Evolutionary conservation across 2,797 vertebrate species (phyloP), one percentile per base, ranked within the genome.

Genomic region (Anisognathus igniventris): DNA sequence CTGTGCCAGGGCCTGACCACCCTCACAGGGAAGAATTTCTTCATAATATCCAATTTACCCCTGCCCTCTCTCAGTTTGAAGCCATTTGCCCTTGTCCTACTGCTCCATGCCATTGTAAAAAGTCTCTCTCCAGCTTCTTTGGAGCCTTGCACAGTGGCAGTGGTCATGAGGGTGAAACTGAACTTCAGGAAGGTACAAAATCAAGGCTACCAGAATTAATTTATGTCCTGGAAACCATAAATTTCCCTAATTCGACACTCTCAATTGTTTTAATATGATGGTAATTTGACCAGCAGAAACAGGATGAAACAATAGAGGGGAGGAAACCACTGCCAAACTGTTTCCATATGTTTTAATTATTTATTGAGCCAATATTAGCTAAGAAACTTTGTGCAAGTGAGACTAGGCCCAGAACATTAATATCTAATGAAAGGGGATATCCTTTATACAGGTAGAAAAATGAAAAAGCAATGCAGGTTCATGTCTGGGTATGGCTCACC

Each of bases 1-100:
- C 12, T 58, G 21, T 51, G 6, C 25, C 51, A 45, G 16, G 5
- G 17, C 2, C 33, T 58, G 15, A 0, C 0, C 9, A 51, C 4
- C 9, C 6, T 27, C 30, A 35, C 0, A 35, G 18, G 0, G 1
- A 8, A 35, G 3, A 47, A 47, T 65, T 77, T 24, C 11, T 40
- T 47, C 25, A 13, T 24, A 4, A 47, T 5, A 35, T 24, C 13
- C 13, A 31, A 9, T 10, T 10, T 40, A 71, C 24, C 16, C 13
- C 22, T 53, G 7, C 9, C 25, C 22, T 35, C 15, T 35, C 28
- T 51, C 45, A 1, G 0, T 42, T 8, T 24, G 22, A 72, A 66
- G 15, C 5, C 22, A 28, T 40, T 45, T 0, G 1, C 6, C 33
- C 16, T 28, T n/a, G 15, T 28, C 22, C 39, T n/a, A 1, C 21